Conservation (phyloP, 2,888 invertebrate species). For the Apodemia duryi region DNA sequence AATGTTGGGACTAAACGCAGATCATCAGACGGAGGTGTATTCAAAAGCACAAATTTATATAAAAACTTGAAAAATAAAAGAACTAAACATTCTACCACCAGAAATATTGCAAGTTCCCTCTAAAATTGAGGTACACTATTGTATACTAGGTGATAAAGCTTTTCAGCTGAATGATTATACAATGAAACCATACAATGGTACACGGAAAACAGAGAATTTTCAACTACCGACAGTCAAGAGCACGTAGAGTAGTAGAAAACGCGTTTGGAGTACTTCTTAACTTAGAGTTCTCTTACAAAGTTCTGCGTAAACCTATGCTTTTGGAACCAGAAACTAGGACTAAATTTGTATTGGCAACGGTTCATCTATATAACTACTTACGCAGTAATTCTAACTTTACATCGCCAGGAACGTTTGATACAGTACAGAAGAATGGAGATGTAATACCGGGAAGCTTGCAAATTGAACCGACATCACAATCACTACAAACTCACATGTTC, state of each 20-base stretch:
- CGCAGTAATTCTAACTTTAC: slow-evolving; percentile 23
- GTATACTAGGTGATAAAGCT: slow-evolving; percentile 34
- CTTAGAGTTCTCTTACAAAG: slow-evolving; percentile 21
- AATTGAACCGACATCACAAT: slow-evolving; percentile 24
- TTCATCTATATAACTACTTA: slow-evolving; percentile 27
- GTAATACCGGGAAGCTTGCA: slow-evolving; percentile 25
- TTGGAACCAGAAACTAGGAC: slow-evolving; percentile 23
- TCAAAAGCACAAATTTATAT: slow-evolving; percentile 31
- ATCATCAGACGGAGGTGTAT: slow-evolving; percentile 33
- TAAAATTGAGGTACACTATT: slow-evolving; percentile 32
- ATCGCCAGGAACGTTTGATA: slow-evolving; percentile 24
- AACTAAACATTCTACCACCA: slow-evolving; percentile 27
- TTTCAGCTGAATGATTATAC: slow-evolving; percentile 33
- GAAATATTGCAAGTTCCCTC: slow-evolving; percentile 36
- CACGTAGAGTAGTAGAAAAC: slow-evolving; percentile 36
- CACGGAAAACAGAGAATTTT: slow-evolving; percentile 34
- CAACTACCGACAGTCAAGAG: slow-evolving; percentile 37
- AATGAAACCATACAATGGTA: slow-evolving; percentile 34
- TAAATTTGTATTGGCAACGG: slow-evolving; percentile 21
- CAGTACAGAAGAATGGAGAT: slow-evolving; percentile 22
- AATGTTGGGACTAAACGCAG: slow-evolving; percentile 30
- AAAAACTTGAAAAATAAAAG: slow-evolving; percentile 26
- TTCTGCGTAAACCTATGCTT: slow-evolving; percentile 26
- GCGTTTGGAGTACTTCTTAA: slow-evolving; percentile 31
- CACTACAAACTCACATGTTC: slow-evolving; percentile 23